A percentile compares a stretch with the other conserved stretches of the same genome.
phyloP scores from a whole-genome alignment of 1,140 invertebrate genomes.

The Hesperophylax magnus region DNA sequence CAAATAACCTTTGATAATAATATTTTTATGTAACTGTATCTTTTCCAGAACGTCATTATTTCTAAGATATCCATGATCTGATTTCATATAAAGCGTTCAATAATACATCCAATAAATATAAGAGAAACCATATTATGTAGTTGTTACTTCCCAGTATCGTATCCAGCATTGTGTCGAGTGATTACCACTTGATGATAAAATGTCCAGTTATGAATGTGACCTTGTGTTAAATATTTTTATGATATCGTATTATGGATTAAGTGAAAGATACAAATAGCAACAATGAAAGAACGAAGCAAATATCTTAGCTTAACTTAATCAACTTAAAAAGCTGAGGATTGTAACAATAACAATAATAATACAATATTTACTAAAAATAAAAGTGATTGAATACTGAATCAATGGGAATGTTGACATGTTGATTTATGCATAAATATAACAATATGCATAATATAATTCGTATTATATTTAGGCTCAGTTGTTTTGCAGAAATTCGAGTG shows the following conservation, averaged over 20 bases:
- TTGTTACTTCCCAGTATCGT: too few relatives aligned
- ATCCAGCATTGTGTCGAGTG: conserved; percentile 9
- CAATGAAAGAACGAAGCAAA: conserved; percentile 42
- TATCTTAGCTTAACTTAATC: neutral
- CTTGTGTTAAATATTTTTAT: conserved; percentile 32
- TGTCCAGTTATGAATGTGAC: conserved; percentile 21
- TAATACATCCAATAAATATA: too few relatives aligned
- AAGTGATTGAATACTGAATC: conserved; percentile 1
- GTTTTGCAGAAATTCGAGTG: too few relatives aligned
- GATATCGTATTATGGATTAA: conserved; percentile 26
- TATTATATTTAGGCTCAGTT: too few relatives aligned
- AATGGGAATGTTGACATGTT: neutral
- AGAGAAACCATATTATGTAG: too few relatives aligned
- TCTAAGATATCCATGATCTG: too few relatives aligned
- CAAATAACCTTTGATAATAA: too few relatives aligned
- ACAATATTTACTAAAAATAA: conserved; percentile 11
- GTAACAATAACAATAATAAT: too few relatives aligned
- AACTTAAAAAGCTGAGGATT: neutral
- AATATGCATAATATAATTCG: neutral
- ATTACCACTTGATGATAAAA: conserved; percentile 30
- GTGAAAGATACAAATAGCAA: conserved; percentile 35
- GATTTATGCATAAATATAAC: neutral
- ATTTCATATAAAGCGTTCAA: too few relatives aligned
- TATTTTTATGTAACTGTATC: too few relatives aligned
- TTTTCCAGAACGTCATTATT: too few relatives aligned